Evolutionary conservation across 2,113 vertebrate species (phyloP).

Genomic region (Proteles cristata): DNA sequence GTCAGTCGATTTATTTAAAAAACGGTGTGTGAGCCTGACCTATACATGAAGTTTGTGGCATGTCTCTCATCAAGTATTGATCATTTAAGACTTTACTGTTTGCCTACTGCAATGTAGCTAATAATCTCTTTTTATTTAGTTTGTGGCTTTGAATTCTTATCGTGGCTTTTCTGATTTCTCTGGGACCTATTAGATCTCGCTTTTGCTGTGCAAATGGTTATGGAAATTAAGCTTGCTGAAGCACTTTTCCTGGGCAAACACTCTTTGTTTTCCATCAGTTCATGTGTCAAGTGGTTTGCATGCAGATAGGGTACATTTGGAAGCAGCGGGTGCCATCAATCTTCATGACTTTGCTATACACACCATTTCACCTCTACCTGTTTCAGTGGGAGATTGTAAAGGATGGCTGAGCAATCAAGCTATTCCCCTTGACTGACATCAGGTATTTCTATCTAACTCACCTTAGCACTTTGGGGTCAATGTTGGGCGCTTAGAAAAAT

Average conservation of each 20-base stretch:
- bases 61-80: constrained; percentile 87
- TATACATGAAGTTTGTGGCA: constrained; percentile 85
- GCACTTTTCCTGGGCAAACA: constrained; percentile 81
- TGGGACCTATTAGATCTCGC: constrained; percentile 87
- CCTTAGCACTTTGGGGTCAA: constrained; percentile 69
- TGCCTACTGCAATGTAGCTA: constrained; percentile 84
- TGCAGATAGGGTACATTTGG: constrained; percentile 83
- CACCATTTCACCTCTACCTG: constrained; percentile 91
- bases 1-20: constrained; percentile 85
- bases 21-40: constrained; percentile 82
- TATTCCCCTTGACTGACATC: constrained; percentile 86
- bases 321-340: constrained; percentile 84
- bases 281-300: constrained; percentile 86
- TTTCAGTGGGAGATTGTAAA: constrained; percentile 88
- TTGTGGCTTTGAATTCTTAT: constrained; percentile 89
- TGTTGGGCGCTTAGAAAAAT: constrained; percentile 17
- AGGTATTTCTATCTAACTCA: constrained; percentile 80
- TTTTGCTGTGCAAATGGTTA: constrained; percentile 85
- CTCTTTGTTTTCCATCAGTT: constrained; percentile 85
- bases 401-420: constrained; percentile 89
- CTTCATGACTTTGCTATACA: constrained; percentile 92
- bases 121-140: constrained; percentile 88
- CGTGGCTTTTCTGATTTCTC: constrained; percentile 87
- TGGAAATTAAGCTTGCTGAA: constrained; percentile 85
- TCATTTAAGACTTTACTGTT: constrained; percentile 86